These are phyloP conservation scores for Cherax destructor DNA, from an alignment of 1,140 invertebrate genomes.

Conservation along the genomic window DNA sequence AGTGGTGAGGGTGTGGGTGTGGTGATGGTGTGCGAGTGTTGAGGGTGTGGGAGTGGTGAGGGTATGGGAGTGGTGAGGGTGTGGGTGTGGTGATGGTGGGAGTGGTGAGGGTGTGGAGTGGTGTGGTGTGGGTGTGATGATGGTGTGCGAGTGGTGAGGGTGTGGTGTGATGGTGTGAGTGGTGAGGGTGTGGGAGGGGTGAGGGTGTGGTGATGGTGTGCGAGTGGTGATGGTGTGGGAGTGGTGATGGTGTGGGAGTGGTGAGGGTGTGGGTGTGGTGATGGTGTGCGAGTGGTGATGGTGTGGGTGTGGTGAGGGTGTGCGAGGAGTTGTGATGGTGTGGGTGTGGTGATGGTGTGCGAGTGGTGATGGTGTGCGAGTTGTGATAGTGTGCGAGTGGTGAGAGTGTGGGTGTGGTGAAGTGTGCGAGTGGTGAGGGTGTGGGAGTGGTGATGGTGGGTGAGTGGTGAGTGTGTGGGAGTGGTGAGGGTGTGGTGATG, in stretches of 20 bases:
- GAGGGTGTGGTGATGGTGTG: not conserved
- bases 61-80: not conserved
- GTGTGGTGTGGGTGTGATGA: not conserved
- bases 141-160: not conserved
- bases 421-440: not conserved
- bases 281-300: not conserved
- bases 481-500: not conserved
- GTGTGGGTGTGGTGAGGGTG: not conserved
- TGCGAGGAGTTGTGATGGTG: not conserved
- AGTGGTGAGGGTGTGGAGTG: not conserved
- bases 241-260: not conserved
- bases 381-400: not conserved
- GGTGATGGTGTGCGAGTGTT: too few relatives aligned
- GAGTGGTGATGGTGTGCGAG: not conserved
- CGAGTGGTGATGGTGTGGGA: not conserved
- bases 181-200: not conserved
- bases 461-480: not conserved
- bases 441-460: not conserved
- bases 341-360: not conserved
- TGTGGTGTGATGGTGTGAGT: not conserved
- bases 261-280: not conserved
- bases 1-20: too few relatives aligned
- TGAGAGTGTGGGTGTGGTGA: not conserved
- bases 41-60: too few relatives aligned
- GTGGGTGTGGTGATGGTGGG: not conserved